Evolutionary conservation across 2,797 vertebrate genomes (phyloP).

Genomic region (Margarornis squamiger): DNA sequence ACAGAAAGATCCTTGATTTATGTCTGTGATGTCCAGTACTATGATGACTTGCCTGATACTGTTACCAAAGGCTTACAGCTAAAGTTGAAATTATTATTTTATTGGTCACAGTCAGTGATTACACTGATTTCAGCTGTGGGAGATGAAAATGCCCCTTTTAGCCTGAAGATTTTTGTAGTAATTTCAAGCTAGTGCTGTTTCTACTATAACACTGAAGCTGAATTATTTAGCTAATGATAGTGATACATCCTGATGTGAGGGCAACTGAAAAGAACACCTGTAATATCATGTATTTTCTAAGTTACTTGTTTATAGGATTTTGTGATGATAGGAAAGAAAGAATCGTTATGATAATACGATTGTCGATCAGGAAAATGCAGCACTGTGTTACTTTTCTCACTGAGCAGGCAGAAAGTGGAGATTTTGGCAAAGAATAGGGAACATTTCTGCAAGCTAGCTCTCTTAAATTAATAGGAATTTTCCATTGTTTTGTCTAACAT

Average conservation of each 20-base stretch:
- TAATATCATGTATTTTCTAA: neutral
- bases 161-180: neutral
- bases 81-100: neutral
- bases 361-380: neutral
- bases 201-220: neutral
- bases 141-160: neutral
- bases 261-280: neutral
- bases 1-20: neutral
- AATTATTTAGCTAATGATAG: neutral
- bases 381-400: neutral
- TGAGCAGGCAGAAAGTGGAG: neutral
- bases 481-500: slow-evolving; percentile 1
- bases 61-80: neutral
- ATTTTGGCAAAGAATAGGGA: neutral
- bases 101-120: neutral
- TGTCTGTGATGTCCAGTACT: neutral
- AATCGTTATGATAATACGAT: neutral
- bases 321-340: neutral
- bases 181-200: neutral
- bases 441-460: neutral
- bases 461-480: neutral
- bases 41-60: neutral
- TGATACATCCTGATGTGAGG: neutral
- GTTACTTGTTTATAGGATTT: neutral
- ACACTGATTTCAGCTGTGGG: neutral